Conservation (phyloP, 2,797 vertebrate genomes). For the Peromyscus attwateri region DNA sequence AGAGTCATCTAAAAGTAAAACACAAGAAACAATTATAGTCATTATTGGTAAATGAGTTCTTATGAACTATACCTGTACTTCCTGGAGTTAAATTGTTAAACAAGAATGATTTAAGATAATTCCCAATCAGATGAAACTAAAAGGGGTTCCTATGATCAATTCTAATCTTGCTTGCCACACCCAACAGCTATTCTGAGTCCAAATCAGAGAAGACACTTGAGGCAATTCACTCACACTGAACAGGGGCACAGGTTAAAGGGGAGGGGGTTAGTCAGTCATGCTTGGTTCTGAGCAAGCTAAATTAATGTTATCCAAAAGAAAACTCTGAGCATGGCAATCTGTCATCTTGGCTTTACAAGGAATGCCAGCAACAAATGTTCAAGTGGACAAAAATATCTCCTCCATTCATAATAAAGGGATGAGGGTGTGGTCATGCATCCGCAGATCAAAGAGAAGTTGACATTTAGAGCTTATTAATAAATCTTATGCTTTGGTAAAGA, state of each 20-base stretch:
- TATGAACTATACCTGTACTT: conserved; percentile 75
- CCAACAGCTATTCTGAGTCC: conserved; percentile 64
- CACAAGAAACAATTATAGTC: conserved; percentile 67
- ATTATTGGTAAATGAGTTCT: conserved; percentile 75
- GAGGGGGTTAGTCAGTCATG: conserved; percentile 67
- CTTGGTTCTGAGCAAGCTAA: conserved; percentile 82
- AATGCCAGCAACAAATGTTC: conserved; percentile 83
- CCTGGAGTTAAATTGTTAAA: conserved; percentile 81
- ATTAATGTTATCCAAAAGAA: conserved; percentile 79
- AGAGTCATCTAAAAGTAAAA: conserved; percentile 73
- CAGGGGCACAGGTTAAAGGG: conserved; percentile 80
- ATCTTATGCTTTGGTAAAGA: conserved; percentile 84
- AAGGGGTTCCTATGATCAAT: conserved; percentile 47
- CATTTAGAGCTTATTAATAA: conserved; percentile 87
- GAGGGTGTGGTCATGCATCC: conserved; percentile 61
- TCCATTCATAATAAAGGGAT: conserved; percentile 79
- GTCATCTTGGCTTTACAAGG: conserved; percentile 83
- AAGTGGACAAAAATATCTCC: conserved; percentile 80
- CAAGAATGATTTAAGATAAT: conserved; percentile 79
- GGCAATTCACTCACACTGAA: conserved; percentile 79
- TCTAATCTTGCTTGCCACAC: accelerated
- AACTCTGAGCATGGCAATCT: conserved; percentile 77
- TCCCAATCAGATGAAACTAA: conserved; percentile 74
- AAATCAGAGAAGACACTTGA: conserved; percentile 75
- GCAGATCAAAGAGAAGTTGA: conserved; percentile 83